phyloP scores from a whole-genome alignment of 2,113 vertebrate species.

The Trachemys scripta region DNA sequence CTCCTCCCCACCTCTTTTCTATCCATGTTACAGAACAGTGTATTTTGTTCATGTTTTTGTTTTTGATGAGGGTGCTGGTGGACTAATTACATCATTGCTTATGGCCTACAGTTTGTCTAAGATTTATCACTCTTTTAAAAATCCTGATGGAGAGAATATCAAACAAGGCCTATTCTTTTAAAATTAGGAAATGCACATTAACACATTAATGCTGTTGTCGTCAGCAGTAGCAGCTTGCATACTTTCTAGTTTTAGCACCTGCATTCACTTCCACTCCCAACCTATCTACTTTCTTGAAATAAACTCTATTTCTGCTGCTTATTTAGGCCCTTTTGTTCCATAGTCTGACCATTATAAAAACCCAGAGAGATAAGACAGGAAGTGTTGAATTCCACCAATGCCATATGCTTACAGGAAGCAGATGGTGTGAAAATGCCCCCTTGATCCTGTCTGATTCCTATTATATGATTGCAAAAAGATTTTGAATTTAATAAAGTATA shows the following conservation, averaged over 20 bases:
- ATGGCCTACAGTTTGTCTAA: rapidly evolving
- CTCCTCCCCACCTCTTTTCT: not conserved
- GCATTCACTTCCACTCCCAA: not conserved
- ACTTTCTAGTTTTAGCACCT: not conserved
- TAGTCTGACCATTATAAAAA: not conserved
- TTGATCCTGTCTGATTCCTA: not conserved
- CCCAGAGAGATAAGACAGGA: rapidly evolving
- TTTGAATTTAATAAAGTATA: not conserved
- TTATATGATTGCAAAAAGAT: not conserved
- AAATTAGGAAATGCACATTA: not conserved
- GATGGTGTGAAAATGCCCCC: not conserved
- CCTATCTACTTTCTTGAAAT: not conserved
- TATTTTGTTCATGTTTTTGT: not conserved
- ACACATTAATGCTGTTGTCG: not conserved
- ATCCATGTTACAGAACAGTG: not conserved
- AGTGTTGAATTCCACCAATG: not conserved
- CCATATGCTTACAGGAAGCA: not conserved
- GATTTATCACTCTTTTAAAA: not conserved
- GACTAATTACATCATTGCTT: not conserved
- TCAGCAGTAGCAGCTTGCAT: not conserved
- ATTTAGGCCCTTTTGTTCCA: not conserved
- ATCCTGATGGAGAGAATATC: not conserved
- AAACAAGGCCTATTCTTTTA: not conserved
- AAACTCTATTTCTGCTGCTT: not conserved
- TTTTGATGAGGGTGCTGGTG: not conserved